Evolutionary conservation across 2,888 invertebrate species (phyloP).

Genomic region (Eupithecia tripunctaria): DNA sequence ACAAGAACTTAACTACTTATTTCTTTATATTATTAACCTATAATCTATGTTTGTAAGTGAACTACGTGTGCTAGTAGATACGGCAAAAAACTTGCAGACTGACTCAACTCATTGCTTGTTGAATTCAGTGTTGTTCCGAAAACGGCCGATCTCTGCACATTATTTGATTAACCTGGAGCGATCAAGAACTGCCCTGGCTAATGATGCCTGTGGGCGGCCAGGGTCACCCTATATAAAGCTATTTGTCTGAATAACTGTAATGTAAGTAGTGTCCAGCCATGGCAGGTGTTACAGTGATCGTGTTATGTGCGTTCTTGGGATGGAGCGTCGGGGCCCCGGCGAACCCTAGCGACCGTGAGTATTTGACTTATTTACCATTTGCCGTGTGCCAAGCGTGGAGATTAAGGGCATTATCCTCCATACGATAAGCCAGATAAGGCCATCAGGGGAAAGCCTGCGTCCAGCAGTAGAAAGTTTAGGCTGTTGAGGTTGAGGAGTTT

Average conservation of each 20-base stretch:
- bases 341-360: constrained; percentile 68
- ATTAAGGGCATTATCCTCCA: too few species aligned
- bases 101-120: background rate
- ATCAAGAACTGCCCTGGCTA: constrained; percentile 45
- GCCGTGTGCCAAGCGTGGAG: too few species aligned
- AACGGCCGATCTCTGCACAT: background rate
- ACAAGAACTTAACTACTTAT: background rate
- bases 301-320: constrained; percentile 50
- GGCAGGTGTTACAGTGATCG: constrained; percentile 61
- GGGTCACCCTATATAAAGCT: constrained; percentile 75
- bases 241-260: constrained; percentile 63
- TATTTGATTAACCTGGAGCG: background rate
- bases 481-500: too few species aligned
- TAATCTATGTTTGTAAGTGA: background rate
- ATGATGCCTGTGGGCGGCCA: constrained; percentile 74
- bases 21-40: too few species aligned
- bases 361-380: background rate
- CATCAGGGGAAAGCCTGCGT: too few species aligned
- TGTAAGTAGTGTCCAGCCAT: constrained; percentile 65
- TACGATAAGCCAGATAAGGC: too few species aligned
- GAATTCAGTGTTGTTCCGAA: background rate
- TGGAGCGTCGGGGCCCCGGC: constrained; percentile 56
- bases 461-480: too few species aligned
- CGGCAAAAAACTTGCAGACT: background rate
- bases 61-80: background rate